A percentile compares a stretch with the other conserved stretches of the same genome.
Evolutionary conservation across 2,797 vertebrate genomes (phyloP).

Genomic region (Loriculus beryllinus): DNA sequence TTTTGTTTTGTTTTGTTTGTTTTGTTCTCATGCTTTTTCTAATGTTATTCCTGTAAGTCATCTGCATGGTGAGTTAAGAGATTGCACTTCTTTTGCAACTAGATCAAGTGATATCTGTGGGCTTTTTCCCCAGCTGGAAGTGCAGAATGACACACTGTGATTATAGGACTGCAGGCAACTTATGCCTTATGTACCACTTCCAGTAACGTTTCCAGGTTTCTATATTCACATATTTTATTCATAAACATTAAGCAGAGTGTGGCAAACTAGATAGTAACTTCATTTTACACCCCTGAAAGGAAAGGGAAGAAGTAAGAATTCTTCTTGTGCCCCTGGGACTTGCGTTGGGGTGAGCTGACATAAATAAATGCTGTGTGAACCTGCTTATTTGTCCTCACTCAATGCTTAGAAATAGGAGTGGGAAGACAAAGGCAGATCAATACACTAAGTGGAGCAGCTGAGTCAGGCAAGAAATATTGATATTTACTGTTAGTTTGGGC

Average conservation of each 20-base stretch:
- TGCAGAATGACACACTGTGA: neutral
- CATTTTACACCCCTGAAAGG: neutral
- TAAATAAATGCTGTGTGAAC: neutral
- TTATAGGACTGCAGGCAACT: neutral
- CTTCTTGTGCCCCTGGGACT: neutral
- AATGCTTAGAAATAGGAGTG: neutral
- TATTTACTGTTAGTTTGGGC: neutral
- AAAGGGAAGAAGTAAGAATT: neutral
- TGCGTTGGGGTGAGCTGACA: neutral
- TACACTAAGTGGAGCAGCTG: slow-evolving; percentile 13
- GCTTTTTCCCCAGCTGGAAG: neutral
- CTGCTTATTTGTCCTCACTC: neutral
- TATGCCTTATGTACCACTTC: neutral
- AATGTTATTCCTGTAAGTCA: neutral
- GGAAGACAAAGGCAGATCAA: neutral
- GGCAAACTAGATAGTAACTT: neutral
- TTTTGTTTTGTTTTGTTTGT: neutral
- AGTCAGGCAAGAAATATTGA: slow-evolving; percentile 23
- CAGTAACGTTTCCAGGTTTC: neutral
- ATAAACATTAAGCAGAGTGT: neutral
- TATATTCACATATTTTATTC: neutral
- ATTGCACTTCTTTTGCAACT: neutral
- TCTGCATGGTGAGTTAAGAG: neutral
- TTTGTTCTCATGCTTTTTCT: neutral
- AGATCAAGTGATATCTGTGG: neutral